Percentiles rank a stretch among this genome's conserved stretches.
phyloP scores from a whole-genome alignment of 2,888 invertebrate genomes.

The Drosophila falleni region DNA sequence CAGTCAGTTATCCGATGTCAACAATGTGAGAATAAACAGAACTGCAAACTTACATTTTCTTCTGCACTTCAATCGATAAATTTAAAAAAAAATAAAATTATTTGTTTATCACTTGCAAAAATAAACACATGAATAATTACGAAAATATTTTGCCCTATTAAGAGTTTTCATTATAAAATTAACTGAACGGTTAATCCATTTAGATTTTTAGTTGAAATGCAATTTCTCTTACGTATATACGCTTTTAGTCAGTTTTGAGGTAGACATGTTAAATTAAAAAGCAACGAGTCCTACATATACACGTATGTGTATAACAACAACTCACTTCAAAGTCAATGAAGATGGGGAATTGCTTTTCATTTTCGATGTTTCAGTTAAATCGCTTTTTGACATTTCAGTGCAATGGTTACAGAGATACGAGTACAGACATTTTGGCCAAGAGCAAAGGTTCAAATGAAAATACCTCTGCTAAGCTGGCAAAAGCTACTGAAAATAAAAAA shows the following conservation, averaged over 20 bases:
- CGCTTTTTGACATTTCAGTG: constrained; percentile 2
- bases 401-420: background rate
- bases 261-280: background rate
- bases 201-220: no score
- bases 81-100: no score
- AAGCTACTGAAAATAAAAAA: constrained; percentile 32
- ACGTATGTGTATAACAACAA: background rate
- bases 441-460: constrained; percentile 46
- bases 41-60: no score
- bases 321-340: background rate
- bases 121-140: no score
- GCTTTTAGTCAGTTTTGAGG: background rate
- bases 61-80: no score
- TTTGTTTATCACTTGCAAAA: no score
- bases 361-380: background rate
- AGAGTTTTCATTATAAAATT: no score
- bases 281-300: background rate
- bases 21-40: background rate
- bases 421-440: background rate
- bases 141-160: no score
- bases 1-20: background rate
- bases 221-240: background rate
- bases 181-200: no score
- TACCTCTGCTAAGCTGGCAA: constrained; percentile 53
- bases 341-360: background rate